Percentiles rank a stretch among this genome's conserved stretches.
These are phyloP conservation scores for Lampropteryx suffumata DNA, from an alignment of 2,888 invertebrate species.

Conservation along the genomic window DNA sequence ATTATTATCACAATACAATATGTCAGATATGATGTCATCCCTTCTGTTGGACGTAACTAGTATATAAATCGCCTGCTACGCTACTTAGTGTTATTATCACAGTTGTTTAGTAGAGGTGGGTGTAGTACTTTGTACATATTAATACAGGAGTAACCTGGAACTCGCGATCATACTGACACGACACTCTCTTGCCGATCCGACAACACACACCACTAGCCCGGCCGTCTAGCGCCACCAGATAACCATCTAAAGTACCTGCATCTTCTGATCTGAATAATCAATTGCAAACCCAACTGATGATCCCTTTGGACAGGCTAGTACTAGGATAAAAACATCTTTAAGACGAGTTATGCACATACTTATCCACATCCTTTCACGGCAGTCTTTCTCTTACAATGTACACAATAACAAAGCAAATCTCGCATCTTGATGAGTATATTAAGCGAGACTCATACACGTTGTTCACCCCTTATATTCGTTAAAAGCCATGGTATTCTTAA, in stretches of 20 bases:
- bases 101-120: slow-evolving; percentile 84
- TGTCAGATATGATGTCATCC: slow-evolving; percentile 84
- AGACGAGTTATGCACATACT: slow-evolving; percentile 70
- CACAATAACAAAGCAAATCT: slow-evolving; percentile 75
- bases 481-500: slow-evolving; percentile 65
- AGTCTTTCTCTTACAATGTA: slow-evolving; percentile 80
- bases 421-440: slow-evolving; percentile 54
- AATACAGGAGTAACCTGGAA: slow-evolving; percentile 77
- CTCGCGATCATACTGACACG: slow-evolving; percentile 67
- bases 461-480: slow-evolving; percentile 67
- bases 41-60: slow-evolving; percentile 83
- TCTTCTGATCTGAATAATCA: slow-evolving; percentile 38
- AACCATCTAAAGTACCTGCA: slow-evolving; percentile 25
- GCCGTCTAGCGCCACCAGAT: slow-evolving; percentile 46
- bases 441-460: slow-evolving; percentile 72
- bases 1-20: slow-evolving; percentile 81
- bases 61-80: slow-evolving; percentile 82
- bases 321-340: slow-evolving; percentile 70
- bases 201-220: slow-evolving; percentile 61
- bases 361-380: slow-evolving; percentile 73
- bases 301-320: slow-evolving; percentile 57
- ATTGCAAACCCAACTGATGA: slow-evolving; percentile 50
- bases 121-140: slow-evolving; percentile 82
- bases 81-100: slow-evolving; percentile 84
- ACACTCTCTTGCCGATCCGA: slow-evolving; percentile 58